Conservation (phyloP, 2,797 vertebrate genomes). For the Dipus sagitta region DNA sequence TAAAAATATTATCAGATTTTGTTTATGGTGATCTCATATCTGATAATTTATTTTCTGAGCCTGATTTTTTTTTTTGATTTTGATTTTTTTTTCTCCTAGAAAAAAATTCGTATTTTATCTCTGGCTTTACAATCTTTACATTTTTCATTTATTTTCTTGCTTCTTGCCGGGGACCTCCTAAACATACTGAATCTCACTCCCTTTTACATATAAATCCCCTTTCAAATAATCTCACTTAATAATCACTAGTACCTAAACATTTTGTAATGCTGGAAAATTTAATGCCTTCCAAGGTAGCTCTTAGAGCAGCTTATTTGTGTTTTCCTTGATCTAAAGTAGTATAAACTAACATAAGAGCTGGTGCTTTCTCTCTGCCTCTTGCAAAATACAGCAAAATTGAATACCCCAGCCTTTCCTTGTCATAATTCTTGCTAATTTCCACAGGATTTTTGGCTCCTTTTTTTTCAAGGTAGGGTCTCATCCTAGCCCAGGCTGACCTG, state of each 20-base stretch:
- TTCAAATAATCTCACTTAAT: conserved; percentile 2
- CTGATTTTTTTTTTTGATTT: conserved; percentile 65
- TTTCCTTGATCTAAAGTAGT: conserved; percentile 27
- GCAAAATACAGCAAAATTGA: not conserved
- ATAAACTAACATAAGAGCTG: conserved; percentile 35
- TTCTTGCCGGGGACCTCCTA: not conserved
- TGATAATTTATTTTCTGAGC: conserved; percentile 54
- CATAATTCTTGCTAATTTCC: not conserved
- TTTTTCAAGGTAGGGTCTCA: too few relatives aligned
- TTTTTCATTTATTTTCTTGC: conserved; percentile 37
- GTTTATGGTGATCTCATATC: conserved; percentile 53
- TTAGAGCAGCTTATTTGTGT: conserved; percentile 41
- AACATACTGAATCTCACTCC: conserved; percentile 7
- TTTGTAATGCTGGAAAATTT: conserved; percentile 3
- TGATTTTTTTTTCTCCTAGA: too few relatives aligned
- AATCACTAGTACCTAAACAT: not conserved
- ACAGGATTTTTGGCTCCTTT: not conserved
- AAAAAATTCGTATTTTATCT: conserved; percentile 48
- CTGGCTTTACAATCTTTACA: conserved; percentile 24
- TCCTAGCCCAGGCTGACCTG: too few relatives aligned
- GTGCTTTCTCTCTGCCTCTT: not conserved
- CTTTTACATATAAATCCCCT: not conserved
- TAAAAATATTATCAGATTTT: conserved; percentile 58
- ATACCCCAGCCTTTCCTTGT: not conserved
- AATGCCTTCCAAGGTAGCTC: conserved; percentile 37